These are phyloP conservation scores for Oasisia sp. DNA, from an alignment of 2,888 invertebrate genomes.

Conservation along the genomic window DNA sequence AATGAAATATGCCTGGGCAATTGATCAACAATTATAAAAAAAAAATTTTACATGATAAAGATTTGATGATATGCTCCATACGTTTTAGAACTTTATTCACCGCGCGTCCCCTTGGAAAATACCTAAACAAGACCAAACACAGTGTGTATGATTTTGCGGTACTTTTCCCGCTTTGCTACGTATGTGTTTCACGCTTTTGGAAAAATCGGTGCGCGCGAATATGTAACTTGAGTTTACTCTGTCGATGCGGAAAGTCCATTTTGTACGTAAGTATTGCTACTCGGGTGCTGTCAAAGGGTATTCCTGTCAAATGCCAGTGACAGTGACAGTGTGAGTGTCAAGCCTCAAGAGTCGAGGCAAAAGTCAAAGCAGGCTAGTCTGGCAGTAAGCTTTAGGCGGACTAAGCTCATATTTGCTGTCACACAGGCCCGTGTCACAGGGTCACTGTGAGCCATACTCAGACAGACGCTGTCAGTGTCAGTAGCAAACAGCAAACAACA, in stretches of 20 bases:
- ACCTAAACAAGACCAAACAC: conserved; percentile 7
- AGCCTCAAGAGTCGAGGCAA: too few relatives aligned
- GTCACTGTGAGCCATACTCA: too few relatives aligned
- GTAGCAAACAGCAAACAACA: too few relatives aligned
- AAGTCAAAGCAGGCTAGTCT: too few relatives aligned
- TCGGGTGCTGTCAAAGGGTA: not conserved
- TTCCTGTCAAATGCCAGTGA: too few relatives aligned
- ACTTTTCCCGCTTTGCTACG: not conserved
- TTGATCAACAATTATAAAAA: not conserved
- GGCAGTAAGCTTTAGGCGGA: too few relatives aligned
- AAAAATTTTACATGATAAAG: not conserved
- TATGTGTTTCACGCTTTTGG: not conserved
- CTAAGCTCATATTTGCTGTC: too few relatives aligned
- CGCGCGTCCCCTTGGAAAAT: not conserved
- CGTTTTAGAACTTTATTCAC: not conserved
- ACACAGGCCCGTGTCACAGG: too few relatives aligned
- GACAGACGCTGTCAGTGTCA: too few relatives aligned
- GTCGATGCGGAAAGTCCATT: not conserved
- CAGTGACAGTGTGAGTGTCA: too few relatives aligned
- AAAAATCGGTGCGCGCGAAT: not conserved
- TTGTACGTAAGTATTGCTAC: not conserved
- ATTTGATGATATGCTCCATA: not conserved
- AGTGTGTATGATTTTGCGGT: not conserved
- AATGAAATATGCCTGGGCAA: not conserved
- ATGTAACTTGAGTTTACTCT: not conserved